Base-by-base conservation (phyloP, 2,797 vertebrate genomes). In the Galago senegalensis region DNA sequence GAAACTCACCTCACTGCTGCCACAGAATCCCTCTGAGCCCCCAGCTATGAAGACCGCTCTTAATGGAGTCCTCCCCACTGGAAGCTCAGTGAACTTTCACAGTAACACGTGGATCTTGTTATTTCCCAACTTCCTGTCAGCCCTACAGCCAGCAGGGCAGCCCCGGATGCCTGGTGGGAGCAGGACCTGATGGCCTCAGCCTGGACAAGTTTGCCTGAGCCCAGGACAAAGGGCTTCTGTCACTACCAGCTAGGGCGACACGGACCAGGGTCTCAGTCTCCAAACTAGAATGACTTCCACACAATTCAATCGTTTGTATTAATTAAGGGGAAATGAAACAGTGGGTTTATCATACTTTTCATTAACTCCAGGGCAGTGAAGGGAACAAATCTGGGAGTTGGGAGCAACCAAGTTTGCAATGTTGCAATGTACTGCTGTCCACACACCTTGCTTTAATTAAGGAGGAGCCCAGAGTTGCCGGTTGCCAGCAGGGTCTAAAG, bases 301-400 rank as follows among this genome's bases (percentile, higher is more conserved):
- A 93, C 94, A 96, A 82, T 92, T 95, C 95, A 96, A 61, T 96
- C 49, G 73, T 83, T 96, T 89, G 61, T 79, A 94, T 98, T 98
- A 97, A 98, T 98, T 97, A 97, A 93, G 61, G 75, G 86, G 92
- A 94, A 97, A 96, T 77, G 93, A 96, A 97, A 96, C 63, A 46
- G 46, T 84, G 76, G 58, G 73, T 95, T 98, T 97, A 95, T 97
- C 86, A 82, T 86, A 94, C 46, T 96, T 96, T 95, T 94, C 96
- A 97, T 97, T 97, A 97, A 95, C 65, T 97, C 72, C 60, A 81
- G 3, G 27, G 69, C 37, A 27, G 80, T 0, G 27, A 95, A 69
- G 25, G 75, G 40, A 86, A 84, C 9, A 27, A 76, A 56, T 81
- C 89, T 70, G 72, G 40, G 65, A 94, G 49, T 25, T 61, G 76